A percentile compares a stretch with the other conserved stretches of the same genome.
These are phyloP conservation scores for Adelges cooleyi DNA, from an alignment of 1,140 invertebrate species.

Conservation along the genomic window DNA sequence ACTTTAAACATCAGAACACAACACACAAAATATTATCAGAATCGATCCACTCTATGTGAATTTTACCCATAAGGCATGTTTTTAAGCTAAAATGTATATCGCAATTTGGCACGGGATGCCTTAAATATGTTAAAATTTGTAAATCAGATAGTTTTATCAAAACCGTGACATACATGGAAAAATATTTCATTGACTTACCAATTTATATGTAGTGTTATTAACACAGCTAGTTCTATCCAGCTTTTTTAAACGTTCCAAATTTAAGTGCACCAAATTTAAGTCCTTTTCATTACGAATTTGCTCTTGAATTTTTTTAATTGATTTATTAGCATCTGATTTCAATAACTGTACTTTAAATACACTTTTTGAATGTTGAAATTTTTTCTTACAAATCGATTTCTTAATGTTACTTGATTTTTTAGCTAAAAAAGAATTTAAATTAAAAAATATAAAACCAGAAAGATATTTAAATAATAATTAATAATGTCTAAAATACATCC, in stretches of 20 bases:
- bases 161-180: no score
- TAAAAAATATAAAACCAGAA: no score
- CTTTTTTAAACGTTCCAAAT: slow-evolving; percentile 17
- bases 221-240: slow-evolving; percentile 14
- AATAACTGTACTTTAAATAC: slow-evolving; percentile 19
- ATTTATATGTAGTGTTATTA: not conserved
- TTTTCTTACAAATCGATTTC: not conserved
- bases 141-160: no score
- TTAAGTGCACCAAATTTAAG: slow-evolving; percentile 13
- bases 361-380: not conserved
- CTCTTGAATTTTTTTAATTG: slow-evolving; percentile 7
- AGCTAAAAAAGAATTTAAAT: not conserved
- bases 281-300: slow-evolving; percentile 15
- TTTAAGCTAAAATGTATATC: no score
- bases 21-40: no score
- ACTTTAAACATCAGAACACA: no score
- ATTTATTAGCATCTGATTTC: slow-evolving; percentile 11
- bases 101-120: no score
- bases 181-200: not conserved
- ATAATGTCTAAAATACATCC: not conserved
- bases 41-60: no score
- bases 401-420: not conserved
- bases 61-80: no score
- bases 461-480: not conserved
- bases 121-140: no score